These are phyloP conservation scores for Cyanistes caeruleus DNA, from an alignment of 2,113 vertebrate species.

Conservation along the genomic window DNA sequence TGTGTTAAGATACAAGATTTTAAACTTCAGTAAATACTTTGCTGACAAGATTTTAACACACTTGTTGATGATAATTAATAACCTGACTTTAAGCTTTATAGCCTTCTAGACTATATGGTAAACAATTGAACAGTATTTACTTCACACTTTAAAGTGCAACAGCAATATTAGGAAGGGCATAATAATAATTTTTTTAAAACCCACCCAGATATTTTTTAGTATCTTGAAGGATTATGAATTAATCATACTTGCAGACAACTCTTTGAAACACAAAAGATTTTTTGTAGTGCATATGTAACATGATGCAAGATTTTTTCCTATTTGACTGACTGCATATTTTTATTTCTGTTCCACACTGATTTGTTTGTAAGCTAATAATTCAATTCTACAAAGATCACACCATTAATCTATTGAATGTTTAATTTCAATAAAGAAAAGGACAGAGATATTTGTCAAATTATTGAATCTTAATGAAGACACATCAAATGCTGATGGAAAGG, in stretches of 20 bases:
- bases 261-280: not conserved
- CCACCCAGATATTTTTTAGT: not conserved
- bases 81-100: not conserved
- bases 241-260: not conserved
- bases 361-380: not conserved
- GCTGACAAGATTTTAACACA: not conserved
- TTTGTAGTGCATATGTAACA: not conserved
- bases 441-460: not conserved
- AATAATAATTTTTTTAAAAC: not conserved
- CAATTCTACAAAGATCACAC: not conserved
- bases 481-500: not conserved
- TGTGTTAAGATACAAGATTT: not conserved
- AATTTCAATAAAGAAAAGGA: not conserved
- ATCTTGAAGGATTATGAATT: not conserved
- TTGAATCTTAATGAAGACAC: not conserved
- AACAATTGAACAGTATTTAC: not conserved
- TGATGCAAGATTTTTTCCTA: not conserved
- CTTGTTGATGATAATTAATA: not conserved
- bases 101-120: not conserved
- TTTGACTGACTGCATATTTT: not conserved
- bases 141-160: not conserved
- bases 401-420: not conserved
- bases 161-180: not conserved
- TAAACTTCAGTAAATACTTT: not conserved
- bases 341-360: not conserved